Percentiles rank a stretch among this genome's conserved stretches.
Conservation (phyloP, 2,888 invertebrate species). For the Hirtodrosophila histrioides region DNA sequence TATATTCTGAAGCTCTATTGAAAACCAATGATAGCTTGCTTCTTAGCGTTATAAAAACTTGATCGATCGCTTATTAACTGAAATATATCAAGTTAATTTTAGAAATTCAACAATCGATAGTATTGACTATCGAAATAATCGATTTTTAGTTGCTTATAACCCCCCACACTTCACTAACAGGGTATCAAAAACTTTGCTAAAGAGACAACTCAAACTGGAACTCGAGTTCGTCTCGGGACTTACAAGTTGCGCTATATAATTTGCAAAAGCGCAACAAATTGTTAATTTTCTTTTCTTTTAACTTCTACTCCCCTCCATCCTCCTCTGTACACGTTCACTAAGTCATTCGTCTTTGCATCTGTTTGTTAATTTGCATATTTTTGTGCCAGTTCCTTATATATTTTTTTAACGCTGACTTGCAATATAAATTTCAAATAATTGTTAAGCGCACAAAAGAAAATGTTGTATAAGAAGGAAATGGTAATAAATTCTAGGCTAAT, state of each 20-base stretch:
- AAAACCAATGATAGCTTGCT: too few species aligned
- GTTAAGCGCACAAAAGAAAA: slow-evolving; percentile 30
- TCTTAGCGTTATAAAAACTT: too few species aligned
- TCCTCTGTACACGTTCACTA: background rate
- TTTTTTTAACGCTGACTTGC: slow-evolving; percentile 14
- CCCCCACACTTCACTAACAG: background rate
- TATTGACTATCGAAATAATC: too few species aligned
- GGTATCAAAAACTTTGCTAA: slow-evolving; percentile 20
- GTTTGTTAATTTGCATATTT: slow-evolving; percentile 71
- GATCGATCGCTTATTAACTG: too few species aligned
- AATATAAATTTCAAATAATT: slow-evolving; percentile 56
- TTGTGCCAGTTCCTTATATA: slow-evolving; percentile 42
- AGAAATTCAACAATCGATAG: too few species aligned
- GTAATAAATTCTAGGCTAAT: slow-evolving; percentile 54
- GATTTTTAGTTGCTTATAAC: background rate
- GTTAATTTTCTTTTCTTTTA: slow-evolving; percentile 72
- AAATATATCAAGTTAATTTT: too few species aligned
- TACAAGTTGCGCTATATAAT: slow-evolving; percentile 54
- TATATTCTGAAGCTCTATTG: too few species aligned
- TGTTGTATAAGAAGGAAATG: slow-evolving; percentile 29
- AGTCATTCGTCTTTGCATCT: slow-evolving; percentile 26
- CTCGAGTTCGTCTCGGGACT: slow-evolving; percentile 45
- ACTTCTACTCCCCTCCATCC: slow-evolving; percentile 6
- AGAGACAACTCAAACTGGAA: slow-evolving; percentile 33
- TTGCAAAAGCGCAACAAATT: slow-evolving; percentile 77